Base-by-base conservation (phyloP, 2,888 invertebrate genomes). In the Pammene aurita region DNA sequence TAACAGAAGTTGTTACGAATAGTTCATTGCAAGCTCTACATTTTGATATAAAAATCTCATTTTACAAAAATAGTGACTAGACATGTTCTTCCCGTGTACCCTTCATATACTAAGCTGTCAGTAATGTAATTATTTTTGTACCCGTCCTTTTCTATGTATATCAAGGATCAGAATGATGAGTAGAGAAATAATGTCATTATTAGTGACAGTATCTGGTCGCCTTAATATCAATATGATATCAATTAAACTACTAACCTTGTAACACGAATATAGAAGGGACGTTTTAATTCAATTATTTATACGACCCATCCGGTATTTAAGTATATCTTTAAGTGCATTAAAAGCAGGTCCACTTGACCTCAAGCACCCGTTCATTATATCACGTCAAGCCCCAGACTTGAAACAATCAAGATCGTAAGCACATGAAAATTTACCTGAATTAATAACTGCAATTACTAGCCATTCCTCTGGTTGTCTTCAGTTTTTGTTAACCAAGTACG, bases 381-480 rank as follows among this genome's bases (percentile, higher is more conserved):
- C 63, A 68, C 44, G 68, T 58, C 55, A 18, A 50, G 10, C n/a
- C 34, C 18, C 35, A 63, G 63, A 58, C 57, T 58, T 63, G 55
- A 64, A 64, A 64, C 57, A 58, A 68, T 68, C 68, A 57, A 52
- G 52, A 65, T 54, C 46, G 26, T 44, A 54, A 41, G 38, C 65
- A 16, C 57, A 57, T 11, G 34, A 55, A 68, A 55, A 48, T 65
- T 63, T 55, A 60, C 54, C 18, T 60, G 54, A 69, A 69, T 69
- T 69, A 69, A 69, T 69, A 60, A 60, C 69, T n/a, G 69, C 60
- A 69, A 69, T 69, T 69, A 69, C 55, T 60, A 69, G 38, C 68
- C 63, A 64, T 64, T 60, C 60, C 60, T 60, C 14, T 46, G 26
- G 54, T 7, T 41, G 50, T 48, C 56, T 7, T 58, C 54, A 44